Evolutionary conservation across 2,797 vertebrate species (phyloP), one percentile per base, ranked within the genome.

Genomic region (Chrosomus eos): DNA sequence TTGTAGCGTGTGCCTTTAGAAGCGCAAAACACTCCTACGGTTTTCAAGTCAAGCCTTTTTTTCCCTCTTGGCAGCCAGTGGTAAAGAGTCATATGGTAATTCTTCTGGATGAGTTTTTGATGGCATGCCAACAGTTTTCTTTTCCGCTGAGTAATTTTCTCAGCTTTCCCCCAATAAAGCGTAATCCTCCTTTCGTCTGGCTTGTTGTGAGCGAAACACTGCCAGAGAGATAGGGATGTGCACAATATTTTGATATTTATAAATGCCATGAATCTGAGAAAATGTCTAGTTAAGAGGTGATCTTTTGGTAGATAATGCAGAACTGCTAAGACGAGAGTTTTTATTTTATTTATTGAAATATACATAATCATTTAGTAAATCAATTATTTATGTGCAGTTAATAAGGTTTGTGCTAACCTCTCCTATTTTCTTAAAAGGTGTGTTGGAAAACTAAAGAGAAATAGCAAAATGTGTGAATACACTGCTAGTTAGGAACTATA

Each of bases 71-170:
- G 85, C 73, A 81, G 78, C 76, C 82, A n/a, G 81, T 36, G 64
- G 33, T 81, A 62, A 70, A 82, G 85, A 86, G 77, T 86, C 80
- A 81, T 88, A 89, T 88, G 88, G 82, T 88, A 90, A 89, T 90
- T 84, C 51, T 75, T 85, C 84, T 64, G 60, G 80, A 83, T 74
- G 83, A 77, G 83, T 79, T 84, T 86, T 82, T 89, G 89, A 89
- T 81, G 87, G 78, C 64, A 83, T 62, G 75, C 83, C 86, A 90
- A 71, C 82, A 83, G 77, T 87, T 88, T 88, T 80, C 76, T 67
- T 85, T 87, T 87, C 81, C 64, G 51, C 77, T 33, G 51, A 78
- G 82, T 84, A 80, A 85, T 86, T 85, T 88, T 86, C 66, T 76
- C 51, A 74, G 75, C 67, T 71, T 87, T 85, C 48, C 55, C 33